Evolutionary conservation across 2,888 invertebrate genomes (phyloP).

Genomic region (Amiota communis): DNA sequence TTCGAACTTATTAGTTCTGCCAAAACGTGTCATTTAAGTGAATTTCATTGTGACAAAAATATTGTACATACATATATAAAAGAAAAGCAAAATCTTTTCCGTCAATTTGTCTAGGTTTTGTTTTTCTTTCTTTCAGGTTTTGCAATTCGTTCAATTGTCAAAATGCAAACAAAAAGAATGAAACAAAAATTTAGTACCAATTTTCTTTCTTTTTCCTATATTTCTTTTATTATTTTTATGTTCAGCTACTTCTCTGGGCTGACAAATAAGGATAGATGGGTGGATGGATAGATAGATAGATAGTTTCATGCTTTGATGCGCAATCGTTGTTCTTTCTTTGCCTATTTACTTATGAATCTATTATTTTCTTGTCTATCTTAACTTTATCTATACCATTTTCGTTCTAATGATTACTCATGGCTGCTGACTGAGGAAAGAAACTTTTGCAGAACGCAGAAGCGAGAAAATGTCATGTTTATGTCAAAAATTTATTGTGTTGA

Average conservation of each 20-base stretch:
- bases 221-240: slow-evolving; percentile 6
- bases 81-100: slow-evolving; percentile 29
- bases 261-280: not conserved
- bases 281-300: not conserved
- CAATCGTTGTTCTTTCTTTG: not conserved
- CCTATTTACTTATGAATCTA: too few relatives aligned
- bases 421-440: too few relatives aligned
- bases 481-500: slow-evolving; percentile 62
- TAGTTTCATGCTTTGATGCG: not conserved
- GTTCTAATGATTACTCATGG: not conserved
- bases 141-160: slow-evolving; percentile 38
- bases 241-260: not conserved
- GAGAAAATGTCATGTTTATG: slow-evolving; percentile 53
- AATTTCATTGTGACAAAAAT: not conserved
- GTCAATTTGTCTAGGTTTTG: slow-evolving; percentile 45
- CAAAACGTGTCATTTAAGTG: slow-evolving; percentile 18
- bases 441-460: not conserved
- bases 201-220: not conserved
- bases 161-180: not conserved
- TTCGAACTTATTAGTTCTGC: not conserved
- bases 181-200: slow-evolving; percentile 2
- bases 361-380: too few relatives aligned
- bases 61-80: too few relatives aligned
- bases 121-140: slow-evolving; percentile 41
- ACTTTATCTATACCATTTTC: too few relatives aligned